A percentile compares a stretch with the other conserved stretches of the same genome.
Conservation (phyloP, 2,113 vertebrate species). For the Pungitius pungitius region DNA sequence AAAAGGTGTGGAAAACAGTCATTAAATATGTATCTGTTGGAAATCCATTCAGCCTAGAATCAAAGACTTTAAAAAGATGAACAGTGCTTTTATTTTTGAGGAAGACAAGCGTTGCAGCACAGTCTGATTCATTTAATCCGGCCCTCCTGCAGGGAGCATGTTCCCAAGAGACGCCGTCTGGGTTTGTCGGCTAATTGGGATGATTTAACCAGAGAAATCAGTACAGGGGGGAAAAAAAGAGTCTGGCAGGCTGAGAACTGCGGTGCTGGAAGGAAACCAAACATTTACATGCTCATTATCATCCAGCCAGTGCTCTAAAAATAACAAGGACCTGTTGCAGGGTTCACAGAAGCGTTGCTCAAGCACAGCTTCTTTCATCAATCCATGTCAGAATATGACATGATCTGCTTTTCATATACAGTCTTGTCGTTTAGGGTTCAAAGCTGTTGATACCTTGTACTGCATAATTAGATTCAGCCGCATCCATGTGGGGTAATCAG, state of each 20-base stretch:
- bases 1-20: slow-evolving; percentile 37
- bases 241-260: slow-evolving; percentile 34
- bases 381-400: background rate
- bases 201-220: slow-evolving; percentile 69
- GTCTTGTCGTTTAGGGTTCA: background rate
- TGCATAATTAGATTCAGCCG: background rate
- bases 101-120: slow-evolving; percentile 57
- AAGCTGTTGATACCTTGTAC: background rate
- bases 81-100: slow-evolving; percentile 21
- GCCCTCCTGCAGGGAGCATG: slow-evolving; percentile 66
- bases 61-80: slow-evolving; percentile 61
- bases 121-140: slow-evolving; percentile 71
- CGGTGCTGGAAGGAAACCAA: slow-evolving; percentile 62
- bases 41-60: slow-evolving; percentile 58
- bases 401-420: background rate
- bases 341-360: slow-evolving; percentile 37
- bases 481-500: background rate
- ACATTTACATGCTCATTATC: slow-evolving; percentile 74
- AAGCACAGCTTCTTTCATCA: background rate
- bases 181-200: slow-evolving; percentile 75
- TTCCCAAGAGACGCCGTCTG: slow-evolving; percentile 69
- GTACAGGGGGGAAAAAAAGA: background rate
- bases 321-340: slow-evolving; percentile 51
- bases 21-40: slow-evolving; percentile 57
- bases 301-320: slow-evolving; percentile 52